These are phyloP conservation scores for Zaprionus ghesquierei DNA, from an alignment of 1,140 invertebrate genomes.

Conservation along the genomic window DNA sequence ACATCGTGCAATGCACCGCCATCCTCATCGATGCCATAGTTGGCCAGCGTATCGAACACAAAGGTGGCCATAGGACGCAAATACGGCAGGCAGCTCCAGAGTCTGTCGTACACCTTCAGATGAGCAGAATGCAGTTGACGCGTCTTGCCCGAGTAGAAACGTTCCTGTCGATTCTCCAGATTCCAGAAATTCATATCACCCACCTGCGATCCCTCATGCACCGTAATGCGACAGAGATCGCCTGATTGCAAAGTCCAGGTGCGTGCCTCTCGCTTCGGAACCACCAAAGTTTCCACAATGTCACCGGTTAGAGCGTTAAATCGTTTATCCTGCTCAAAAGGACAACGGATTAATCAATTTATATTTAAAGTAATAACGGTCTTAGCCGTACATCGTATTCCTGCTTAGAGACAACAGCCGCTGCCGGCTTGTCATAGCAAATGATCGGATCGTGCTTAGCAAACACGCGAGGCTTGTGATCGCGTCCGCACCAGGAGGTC, in stretches of 20 bases:
- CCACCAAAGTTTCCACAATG: conserved; percentile 63
- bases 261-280: conserved; percentile 80
- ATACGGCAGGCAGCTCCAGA: conserved; percentile 84
- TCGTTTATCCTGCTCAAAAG: conserved; percentile 53
- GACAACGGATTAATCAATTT: neutral
- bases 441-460: conserved; percentile 64
- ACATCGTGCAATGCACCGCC: conserved; percentile 83
- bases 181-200: conserved; percentile 84
- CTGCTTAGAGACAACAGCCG: conserved; percentile 64
- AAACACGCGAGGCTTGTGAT: conserved; percentile 58
- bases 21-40: conserved; percentile 83
- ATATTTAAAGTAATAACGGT: neutral
- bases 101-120: conserved; percentile 82
- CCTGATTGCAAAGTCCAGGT: conserved; percentile 82
- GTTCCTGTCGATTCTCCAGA: conserved; percentile 82
- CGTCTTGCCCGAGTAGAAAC: conserved; percentile 84
- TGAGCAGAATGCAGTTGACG: conserved; percentile 83
- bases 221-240: conserved; percentile 81
- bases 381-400: conserved; percentile 72
- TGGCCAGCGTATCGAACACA: conserved; percentile 82
- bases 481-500: conserved; percentile 59
- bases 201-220: conserved; percentile 83
- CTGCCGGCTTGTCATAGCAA: conserved; percentile 80
- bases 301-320: conserved; percentile 69
- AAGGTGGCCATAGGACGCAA: conserved; percentile 84